phyloP scores from a whole-genome alignment of 1,140 invertebrate genomes.

The Eumeta japonica region DNA sequence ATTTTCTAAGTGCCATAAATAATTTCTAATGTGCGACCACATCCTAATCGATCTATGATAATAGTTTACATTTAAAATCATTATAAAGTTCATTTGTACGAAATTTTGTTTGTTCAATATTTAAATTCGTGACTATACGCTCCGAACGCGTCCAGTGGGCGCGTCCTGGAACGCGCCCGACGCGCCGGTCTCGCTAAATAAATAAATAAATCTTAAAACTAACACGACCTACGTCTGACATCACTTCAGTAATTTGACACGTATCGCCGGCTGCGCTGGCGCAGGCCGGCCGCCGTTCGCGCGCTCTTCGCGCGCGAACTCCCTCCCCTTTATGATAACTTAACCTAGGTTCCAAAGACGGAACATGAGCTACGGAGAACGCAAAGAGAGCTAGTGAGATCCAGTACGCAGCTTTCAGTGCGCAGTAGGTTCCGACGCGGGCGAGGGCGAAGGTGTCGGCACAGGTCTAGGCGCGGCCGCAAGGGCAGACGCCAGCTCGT shows the following conservation, averaged over 20 bases:
- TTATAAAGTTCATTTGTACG: conserved; percentile 49
- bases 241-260: conserved; percentile 26
- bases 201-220: conserved; percentile 53
- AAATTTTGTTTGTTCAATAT: conserved; percentile 39
- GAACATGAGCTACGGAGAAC: too few species aligned
- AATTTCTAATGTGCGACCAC: conserved; percentile 41
- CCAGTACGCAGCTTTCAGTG: too few species aligned
- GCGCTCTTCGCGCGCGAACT: conserved; percentile 18
- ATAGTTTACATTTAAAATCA: too few species aligned
- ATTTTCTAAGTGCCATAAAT: conserved; percentile 42
- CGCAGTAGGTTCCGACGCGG: conserved; percentile 14
- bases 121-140: too few species aligned
- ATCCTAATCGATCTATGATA: too few species aligned
- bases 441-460: conserved; percentile 15
- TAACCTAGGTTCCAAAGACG: too few species aligned
- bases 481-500: background rate
- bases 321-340: too few species aligned
- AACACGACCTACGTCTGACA: conserved; percentile 26
- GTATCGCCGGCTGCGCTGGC: too few species aligned
- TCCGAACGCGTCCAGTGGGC: too few species aligned
- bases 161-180: too few species aligned
- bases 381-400: too few species aligned
- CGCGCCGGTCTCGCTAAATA: conserved; percentile 41
- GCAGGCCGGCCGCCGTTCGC: too few species aligned
- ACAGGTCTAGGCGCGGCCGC: background rate